A percentile compares a stretch with the other conserved stretches of the same genome.
phyloP scores from a whole-genome alignment of 1,140 invertebrate genomes.

The Drosophila bocqueti region DNA sequence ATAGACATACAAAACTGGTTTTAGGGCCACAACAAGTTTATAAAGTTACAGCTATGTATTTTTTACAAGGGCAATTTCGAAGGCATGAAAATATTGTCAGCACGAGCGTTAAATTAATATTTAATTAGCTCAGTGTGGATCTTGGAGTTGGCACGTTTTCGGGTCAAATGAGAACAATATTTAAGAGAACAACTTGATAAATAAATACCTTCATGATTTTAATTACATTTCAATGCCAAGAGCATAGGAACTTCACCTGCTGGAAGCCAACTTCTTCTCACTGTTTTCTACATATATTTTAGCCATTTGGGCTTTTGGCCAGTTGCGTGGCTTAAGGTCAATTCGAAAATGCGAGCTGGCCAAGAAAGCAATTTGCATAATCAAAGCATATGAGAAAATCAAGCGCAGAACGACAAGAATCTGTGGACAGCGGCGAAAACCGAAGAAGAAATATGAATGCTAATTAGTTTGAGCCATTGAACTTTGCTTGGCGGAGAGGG shows the following conservation, averaged over 20 bases:
- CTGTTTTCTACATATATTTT: conserved; percentile 15
- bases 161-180: background rate
- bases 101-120: conserved; percentile 7
- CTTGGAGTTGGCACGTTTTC: background rate
- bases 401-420: conserved; percentile 27
- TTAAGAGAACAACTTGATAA: background rate
- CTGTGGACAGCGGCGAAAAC: conserved; percentile 36
- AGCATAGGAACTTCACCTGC: background rate
- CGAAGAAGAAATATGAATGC: conserved; percentile 45
- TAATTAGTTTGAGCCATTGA: conserved; percentile 57
- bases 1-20: conserved; percentile 10
- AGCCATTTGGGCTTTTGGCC: conserved; percentile 2
- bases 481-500: conserved; percentile 27
- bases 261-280: background rate
- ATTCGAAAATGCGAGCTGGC: conserved; percentile 6
- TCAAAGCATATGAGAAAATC: conserved; percentile 40
- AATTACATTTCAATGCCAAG: background rate
- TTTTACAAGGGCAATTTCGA: conserved; percentile 14
- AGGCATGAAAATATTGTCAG: background rate
- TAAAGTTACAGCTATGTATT: conserved; percentile 3
- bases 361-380: conserved; percentile 54
- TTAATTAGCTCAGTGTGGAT: conserved; percentile 5
- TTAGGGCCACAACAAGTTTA: background rate
- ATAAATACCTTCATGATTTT: background rate
- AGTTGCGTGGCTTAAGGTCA: conserved; percentile 23